Conservation (phyloP, 2,888 invertebrate species). For the Schrankia costaestrigalis region DNA sequence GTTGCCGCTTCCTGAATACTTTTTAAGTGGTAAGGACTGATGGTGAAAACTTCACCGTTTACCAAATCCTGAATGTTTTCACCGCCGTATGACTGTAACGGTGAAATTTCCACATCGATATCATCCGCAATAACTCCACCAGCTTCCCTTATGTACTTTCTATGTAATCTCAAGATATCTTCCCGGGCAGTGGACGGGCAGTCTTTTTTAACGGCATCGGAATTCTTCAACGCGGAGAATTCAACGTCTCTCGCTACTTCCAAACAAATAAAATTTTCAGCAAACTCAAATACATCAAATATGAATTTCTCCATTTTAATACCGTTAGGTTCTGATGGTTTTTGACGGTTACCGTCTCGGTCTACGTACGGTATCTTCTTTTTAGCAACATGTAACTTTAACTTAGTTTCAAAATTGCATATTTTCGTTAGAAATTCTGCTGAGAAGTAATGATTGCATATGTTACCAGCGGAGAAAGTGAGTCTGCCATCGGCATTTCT, state of each 20-base stretch:
- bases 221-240: slow-evolving; percentile 98
- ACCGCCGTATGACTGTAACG: slow-evolving; percentile 93
- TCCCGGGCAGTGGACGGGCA: slow-evolving; percentile 92
- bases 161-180: slow-evolving; percentile 88
- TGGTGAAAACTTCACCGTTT: slow-evolving; percentile 83
- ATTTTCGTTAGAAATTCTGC: slow-evolving; percentile 90
- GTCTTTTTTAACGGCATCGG: slow-evolving; percentile 92
- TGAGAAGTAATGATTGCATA: slow-evolving; percentile 98
- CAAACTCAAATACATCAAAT: slow-evolving; percentile 98
- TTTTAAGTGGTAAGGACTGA: slow-evolving; percentile 82
- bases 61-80: slow-evolving; percentile 88
- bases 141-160: slow-evolving; percentile 88
- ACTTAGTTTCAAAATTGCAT: slow-evolving; percentile 85
- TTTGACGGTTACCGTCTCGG: slow-evolving; percentile 83
- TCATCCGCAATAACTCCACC: slow-evolving; percentile 87
- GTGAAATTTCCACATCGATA: slow-evolving; percentile 93
- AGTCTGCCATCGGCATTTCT: slow-evolving; percentile 88
- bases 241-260: slow-evolving; percentile 95
- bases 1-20: slow-evolving; percentile 58
- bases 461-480: slow-evolving; percentile 96
- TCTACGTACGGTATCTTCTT: slow-evolving; percentile 97
- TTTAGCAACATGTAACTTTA: slow-evolving; percentile 96
- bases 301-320: slow-evolving; percentile 99
- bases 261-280: slow-evolving; percentile 94
- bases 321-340: slow-evolving; percentile 93